Conservation (phyloP, 2,797 vertebrate species). For the Coilia nasus region DNA sequence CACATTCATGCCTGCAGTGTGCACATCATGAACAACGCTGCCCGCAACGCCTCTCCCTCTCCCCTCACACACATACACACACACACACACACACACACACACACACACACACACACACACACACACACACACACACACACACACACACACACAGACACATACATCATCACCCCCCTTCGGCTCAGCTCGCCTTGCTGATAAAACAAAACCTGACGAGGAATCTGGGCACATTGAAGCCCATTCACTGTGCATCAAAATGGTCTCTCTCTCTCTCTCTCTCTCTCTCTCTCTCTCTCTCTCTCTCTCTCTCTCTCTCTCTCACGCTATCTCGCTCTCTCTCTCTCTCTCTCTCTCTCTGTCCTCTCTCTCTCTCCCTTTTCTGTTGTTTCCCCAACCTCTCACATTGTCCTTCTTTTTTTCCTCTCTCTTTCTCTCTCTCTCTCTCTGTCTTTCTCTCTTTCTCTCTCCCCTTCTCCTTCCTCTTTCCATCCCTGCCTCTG, state of each 20-base stretch:
- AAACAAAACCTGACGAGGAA: constrained; percentile 46
- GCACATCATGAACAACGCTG: too few species aligned
- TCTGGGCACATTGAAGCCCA: constrained; percentile 16
- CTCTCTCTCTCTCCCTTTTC: not conserved
- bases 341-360: not conserved
- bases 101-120: too few species aligned
- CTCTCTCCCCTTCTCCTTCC: not conserved
- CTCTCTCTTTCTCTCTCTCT: not conserved
- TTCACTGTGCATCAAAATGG: constrained; percentile 10
- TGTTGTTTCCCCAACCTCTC: not conserved
- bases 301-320: not conserved
- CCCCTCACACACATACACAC: too few species aligned
- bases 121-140: too few species aligned
- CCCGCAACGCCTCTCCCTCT: too few species aligned
- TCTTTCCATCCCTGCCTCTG: not conserved
- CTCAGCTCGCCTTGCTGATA: not conserved
- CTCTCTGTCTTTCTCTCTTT: not conserved
- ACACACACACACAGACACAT: not conserved
- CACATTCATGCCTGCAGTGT: constrained; percentile 32
- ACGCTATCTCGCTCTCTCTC: not conserved
- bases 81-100: too few species aligned
- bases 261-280: constrained; percentile 13
- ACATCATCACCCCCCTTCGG: not conserved
- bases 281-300: not conserved
- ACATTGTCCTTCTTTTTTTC: not conserved